Evolutionary conservation across 2,888 invertebrate species (phyloP), one percentile per base, ranked within the genome.

Genomic region (Blastobasis adustella): DNA sequence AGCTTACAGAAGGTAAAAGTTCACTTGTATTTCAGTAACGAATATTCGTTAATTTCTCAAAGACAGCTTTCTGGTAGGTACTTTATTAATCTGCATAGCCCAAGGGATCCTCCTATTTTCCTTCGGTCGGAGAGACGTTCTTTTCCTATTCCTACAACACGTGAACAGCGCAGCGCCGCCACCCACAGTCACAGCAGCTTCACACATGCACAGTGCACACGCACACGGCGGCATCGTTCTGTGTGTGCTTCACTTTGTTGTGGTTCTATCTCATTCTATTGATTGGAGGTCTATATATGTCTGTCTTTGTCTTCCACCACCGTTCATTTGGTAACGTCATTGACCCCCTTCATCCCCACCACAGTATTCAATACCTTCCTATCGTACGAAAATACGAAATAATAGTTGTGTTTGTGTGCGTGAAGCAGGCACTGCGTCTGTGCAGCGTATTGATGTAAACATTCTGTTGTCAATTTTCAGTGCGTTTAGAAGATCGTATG

Each of bases 361-460:
- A 62, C 61, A 59, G 63, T 56, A 76, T 75, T 78, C 79, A 70
- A 78, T 79, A 78, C 66, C 76, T 68, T 63, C 63, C 63, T 67
- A 57, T 57, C 58, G 60, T 63, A 56, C 58, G 60, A 6, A 1
- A 23, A 23, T 23, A 23, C 23, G 23, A 23, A 23, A 23, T 23
- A 37, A 37, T 39, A 46, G 46, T 38, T 38, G 59, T 54, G 49
- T 23, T 59, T 69, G 82, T 83, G 79, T 81, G 79, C 59, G 79
- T 76, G 56, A 65, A 63, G 67, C 66, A 61, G 64, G 68, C 69
- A 64, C 64, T 66, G 68, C 75, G 75, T 59, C 73, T 76, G 78
- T 81, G 76, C 76, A 74, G 63, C 69, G 73, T 82, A 82, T 82
- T 79, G 79, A 83, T 82, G 84, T 86, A 83, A 85, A 85, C 82